Evolutionary conservation across 2,888 invertebrate species (phyloP).

Genomic region (Ceraclea dissimilis): DNA sequence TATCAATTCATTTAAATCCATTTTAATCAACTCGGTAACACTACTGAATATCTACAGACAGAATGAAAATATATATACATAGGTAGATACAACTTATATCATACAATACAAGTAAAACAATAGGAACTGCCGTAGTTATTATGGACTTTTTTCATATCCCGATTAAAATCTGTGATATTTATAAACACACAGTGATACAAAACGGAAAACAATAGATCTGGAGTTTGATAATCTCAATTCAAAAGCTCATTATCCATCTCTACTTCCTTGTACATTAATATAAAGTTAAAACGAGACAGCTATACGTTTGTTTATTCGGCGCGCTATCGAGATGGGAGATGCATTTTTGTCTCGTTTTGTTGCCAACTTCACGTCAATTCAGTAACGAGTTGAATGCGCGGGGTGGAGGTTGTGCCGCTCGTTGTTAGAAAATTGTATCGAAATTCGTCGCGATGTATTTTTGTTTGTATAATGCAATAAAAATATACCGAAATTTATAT

Average conservation of each 20-base stretch:
- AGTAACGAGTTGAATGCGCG: conserved; percentile 11
- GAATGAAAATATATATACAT: too few relatives aligned
- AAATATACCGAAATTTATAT: not conserved
- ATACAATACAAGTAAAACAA: too few relatives aligned
- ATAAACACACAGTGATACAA: not conserved
- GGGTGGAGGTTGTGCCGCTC: conserved; percentile 11
- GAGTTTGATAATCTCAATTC: not conserved
- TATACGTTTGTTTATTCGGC: conserved; percentile 1
- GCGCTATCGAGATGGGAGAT: conserved; percentile 6
- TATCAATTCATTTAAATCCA: too few relatives aligned
- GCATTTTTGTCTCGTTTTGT: conserved; percentile 9
- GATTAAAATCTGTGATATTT: conserved; percentile 2
- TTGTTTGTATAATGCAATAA: not conserved
- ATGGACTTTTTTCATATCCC: not conserved
- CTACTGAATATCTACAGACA: too few relatives aligned
- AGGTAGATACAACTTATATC: too few relatives aligned
- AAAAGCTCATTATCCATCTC: too few relatives aligned
- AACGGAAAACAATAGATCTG: not conserved
- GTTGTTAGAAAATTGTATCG: conserved; percentile 1
- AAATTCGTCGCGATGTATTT: conserved; percentile 16
- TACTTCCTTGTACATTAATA: too few relatives aligned
- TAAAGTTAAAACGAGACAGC: conserved; percentile 3
- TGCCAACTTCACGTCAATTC: conserved; percentile 12
- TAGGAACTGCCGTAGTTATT: too few relatives aligned
- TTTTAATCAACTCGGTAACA: too few relatives aligned